Evolutionary conservation across 2,888 invertebrate genomes (phyloP).

Genomic region (Hirtodrosophila alboralis): DNA sequence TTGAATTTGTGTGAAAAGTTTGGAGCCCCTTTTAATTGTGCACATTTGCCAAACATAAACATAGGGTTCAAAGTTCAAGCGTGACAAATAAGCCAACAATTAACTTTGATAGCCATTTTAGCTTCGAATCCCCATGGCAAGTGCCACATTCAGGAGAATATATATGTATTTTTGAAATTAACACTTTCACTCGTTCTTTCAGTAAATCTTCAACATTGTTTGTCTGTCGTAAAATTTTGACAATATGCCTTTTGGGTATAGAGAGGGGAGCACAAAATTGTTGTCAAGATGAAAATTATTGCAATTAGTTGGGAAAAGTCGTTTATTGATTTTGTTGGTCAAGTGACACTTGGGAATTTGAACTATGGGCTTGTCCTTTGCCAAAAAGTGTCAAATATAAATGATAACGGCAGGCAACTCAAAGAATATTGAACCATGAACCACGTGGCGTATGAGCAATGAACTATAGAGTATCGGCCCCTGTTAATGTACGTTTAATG

Average conservation of each 20-base stretch:
- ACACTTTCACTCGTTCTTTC: constrained; percentile 56
- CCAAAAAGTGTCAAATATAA: constrained; percentile 29
- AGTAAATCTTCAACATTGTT: constrained; percentile 28
- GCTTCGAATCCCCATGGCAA: constrained; percentile 3
- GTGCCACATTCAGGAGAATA: constrained; percentile 26
- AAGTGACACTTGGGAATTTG: constrained; percentile 67
- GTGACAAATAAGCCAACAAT: constrained; percentile 76
- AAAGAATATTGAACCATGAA: constrained; percentile 39
- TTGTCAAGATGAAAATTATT: constrained; percentile 64
- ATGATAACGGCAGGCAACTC: constrained; percentile 25
- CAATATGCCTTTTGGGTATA: constrained; percentile 23
- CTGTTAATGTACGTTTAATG: constrained; percentile 45
- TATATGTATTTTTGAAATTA: constrained; percentile 74
- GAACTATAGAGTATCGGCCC: constrained; percentile 30
- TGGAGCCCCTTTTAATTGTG: constrained; percentile 58
- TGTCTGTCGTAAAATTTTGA: constrained; percentile 42
- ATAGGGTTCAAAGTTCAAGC: constrained; percentile 74
- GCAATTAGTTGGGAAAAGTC: constrained; percentile 63
- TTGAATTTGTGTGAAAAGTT: constrained; percentile 35
- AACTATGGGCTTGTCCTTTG: constrained; percentile 26
- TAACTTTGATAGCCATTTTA: constrained; percentile 65
- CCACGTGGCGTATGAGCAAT: constrained; percentile 21
- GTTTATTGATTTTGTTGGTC: constrained; percentile 65
- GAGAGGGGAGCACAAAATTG: constrained; percentile 5
- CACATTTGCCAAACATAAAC: constrained; percentile 50